Percentiles rank a stretch among this genome's conserved stretches.
Evolutionary conservation across 2,797 vertebrate species (phyloP).

Genomic region (Naso thynnoides): DNA sequence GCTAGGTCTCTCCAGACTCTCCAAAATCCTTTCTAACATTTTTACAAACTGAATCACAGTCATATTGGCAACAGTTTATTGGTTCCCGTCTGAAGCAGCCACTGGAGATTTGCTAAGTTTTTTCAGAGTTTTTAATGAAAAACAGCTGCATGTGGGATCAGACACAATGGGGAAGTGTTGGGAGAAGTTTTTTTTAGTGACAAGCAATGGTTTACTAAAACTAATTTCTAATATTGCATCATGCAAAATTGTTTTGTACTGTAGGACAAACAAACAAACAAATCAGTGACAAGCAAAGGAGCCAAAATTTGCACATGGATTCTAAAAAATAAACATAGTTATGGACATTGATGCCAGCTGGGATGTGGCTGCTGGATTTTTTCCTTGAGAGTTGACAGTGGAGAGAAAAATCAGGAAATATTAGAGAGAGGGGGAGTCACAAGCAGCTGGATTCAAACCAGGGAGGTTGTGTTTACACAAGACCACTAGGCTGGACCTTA

Average conservation of each 20-base stretch:
- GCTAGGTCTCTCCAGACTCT: conserved; percentile 54
- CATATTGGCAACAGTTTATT: conserved; percentile 39
- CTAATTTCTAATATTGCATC: background rate
- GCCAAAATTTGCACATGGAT: background rate
- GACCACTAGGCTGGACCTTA: conserved; percentile 17
- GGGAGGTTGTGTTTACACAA: conserved; percentile 9
- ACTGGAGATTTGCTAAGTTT: conserved; percentile 4
- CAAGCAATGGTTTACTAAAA: background rate
- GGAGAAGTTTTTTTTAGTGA: background rate
- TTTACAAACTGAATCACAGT: conserved; percentile 46
- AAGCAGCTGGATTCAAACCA: background rate
- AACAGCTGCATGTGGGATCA: conserved; percentile 20
- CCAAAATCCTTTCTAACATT: conserved; percentile 35
- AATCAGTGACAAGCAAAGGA: background rate
- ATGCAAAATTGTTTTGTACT: background rate
- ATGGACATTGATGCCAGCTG: background rate
- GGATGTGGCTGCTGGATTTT: background rate
- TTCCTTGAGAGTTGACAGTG: background rate
- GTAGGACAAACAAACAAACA: background rate
- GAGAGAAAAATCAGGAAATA: background rate
- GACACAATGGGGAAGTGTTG: background rate
- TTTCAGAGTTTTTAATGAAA: conserved; percentile 3
- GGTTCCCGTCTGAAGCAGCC: conserved; percentile 24
- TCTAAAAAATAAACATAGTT: background rate
- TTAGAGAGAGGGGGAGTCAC: background rate